These are phyloP conservation scores for Machaerirhynchus nigripectus DNA, from an alignment of 2,113 vertebrate species.

Conservation along the genomic window DNA sequence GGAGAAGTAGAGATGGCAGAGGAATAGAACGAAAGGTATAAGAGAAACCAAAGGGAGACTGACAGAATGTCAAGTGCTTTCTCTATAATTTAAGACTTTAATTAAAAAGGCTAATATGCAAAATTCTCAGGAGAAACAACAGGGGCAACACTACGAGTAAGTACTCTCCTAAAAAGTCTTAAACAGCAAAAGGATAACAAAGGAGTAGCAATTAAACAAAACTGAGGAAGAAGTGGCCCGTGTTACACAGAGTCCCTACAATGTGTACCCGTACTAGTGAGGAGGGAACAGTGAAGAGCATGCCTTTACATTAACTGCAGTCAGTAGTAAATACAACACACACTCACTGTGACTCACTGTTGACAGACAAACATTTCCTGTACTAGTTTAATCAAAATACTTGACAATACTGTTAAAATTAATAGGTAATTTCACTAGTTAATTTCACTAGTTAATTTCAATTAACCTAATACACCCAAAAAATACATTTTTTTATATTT, in stretches of 20 bases:
- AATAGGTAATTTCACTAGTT: background rate
- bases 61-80: background rate
- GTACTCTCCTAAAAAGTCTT: background rate
- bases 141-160: background rate
- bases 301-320: background rate
- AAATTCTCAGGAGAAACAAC: background rate
- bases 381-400: background rate
- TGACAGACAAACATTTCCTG: background rate
- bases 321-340: background rate
- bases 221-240: background rate
- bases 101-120: background rate
- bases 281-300: background rate
- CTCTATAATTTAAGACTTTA: background rate
- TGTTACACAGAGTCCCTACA: background rate
- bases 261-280: accelerated
- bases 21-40: background rate
- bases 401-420: background rate
- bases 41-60: background rate
- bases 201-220: background rate
- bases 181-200: background rate
- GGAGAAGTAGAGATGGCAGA: background rate
- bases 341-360: background rate
- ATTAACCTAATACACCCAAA: background rate
- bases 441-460: background rate
- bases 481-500: background rate